Evolutionary conservation across 2,888 invertebrate genomes (phyloP).

Genomic region (Cyaniris semiargus): DNA sequence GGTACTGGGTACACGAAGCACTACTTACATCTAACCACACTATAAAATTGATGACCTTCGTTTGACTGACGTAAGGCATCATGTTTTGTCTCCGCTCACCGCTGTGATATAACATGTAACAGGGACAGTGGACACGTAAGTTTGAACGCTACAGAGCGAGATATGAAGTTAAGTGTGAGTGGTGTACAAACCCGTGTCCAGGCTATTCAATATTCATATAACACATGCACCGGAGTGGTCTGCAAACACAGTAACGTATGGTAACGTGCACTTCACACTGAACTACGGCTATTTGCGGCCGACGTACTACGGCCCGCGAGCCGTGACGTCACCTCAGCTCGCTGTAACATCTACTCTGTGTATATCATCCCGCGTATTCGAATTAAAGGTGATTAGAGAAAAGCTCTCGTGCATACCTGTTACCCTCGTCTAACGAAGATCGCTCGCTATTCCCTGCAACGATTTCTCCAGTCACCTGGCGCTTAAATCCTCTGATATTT

Average conservation of each 20-base stretch:
- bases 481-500: slow-evolving; percentile 17
- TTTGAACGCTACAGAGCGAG: neutral
- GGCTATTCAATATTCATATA: slow-evolving; percentile 24
- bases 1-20: neutral
- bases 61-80: neutral
- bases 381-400: slow-evolving; percentile 14
- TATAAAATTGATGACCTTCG: neutral
- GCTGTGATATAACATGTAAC: neutral
- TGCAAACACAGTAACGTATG: slow-evolving; percentile 51
- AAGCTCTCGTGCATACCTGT: neutral
- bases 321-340: slow-evolving; percentile 2
- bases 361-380: neutral
- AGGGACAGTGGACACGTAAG: neutral
- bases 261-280: slow-evolving; percentile 54
- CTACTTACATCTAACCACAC: neutral
- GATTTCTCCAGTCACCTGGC: slow-evolving; percentile 13
- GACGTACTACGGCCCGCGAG: slow-evolving; percentile 4
- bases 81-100: neutral
- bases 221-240: slow-evolving; percentile 40
- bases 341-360: neutral
- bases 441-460: neutral
- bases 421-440: neutral
- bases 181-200: slow-evolving; percentile 11
- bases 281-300: slow-evolving; percentile 43
- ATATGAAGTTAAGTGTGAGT: slow-evolving; percentile 8